phyloP scores from a whole-genome alignment of 2,113 vertebrate species.

The Apistogramma diplotaenia region DNA sequence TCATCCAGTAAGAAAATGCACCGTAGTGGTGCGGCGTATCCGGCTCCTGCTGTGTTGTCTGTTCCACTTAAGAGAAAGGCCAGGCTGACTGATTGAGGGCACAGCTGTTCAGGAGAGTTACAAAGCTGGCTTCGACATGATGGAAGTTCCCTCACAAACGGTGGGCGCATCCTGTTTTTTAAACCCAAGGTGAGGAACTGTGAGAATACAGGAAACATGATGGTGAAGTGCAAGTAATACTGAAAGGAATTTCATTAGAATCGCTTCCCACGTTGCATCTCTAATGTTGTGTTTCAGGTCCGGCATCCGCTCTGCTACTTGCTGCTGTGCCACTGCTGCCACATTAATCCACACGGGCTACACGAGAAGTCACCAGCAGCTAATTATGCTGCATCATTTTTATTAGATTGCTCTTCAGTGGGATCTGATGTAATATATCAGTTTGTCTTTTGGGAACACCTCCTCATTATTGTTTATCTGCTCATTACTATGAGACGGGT shows the following conservation, averaged over 20 bases:
- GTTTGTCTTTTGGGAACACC: conserved; percentile 49
- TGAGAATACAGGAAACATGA: conserved; percentile 35
- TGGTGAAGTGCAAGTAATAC: conserved; percentile 7
- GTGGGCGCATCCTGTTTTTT: conserved; percentile 59
- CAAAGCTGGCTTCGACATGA: conserved; percentile 48
- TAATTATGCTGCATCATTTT: conserved; percentile 46
- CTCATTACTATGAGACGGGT: conserved; percentile 45
- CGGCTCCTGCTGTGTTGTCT: conserved; percentile 49
- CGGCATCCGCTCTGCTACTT: neutral
- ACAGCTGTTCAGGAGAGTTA: conserved; percentile 59
- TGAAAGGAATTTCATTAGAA: neutral
- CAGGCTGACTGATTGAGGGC: conserved; percentile 66
- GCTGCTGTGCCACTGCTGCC: conserved; percentile 1
- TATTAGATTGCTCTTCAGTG: conserved; percentile 47
- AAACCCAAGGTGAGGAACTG: conserved; percentile 11
- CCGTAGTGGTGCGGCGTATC: conserved; percentile 28
- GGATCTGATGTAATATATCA: conserved; percentile 55
- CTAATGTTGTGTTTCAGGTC: neutral
- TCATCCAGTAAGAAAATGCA: conserved; percentile 24
- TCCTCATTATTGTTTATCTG: conserved; percentile 43
- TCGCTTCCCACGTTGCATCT: neutral
- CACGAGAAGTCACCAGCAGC: conserved; percentile 7
- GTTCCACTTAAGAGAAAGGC: conserved; percentile 48
- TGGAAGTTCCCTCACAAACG: conserved; percentile 53
- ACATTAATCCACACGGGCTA: neutral